phyloP scores from a whole-genome alignment of 1,140 invertebrate species.

The Brachionus rubens region DNA sequence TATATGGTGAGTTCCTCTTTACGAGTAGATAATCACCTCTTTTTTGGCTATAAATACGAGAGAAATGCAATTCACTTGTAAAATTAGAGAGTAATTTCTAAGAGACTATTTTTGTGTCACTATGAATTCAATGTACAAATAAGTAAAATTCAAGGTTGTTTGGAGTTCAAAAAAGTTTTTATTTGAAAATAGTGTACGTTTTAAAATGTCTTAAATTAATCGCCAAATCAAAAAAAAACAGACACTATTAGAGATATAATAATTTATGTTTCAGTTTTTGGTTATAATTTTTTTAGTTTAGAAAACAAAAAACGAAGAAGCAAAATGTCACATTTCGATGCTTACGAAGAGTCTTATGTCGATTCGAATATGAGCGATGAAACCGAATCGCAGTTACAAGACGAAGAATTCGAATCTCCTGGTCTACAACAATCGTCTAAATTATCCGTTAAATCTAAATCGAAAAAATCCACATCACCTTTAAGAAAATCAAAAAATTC shows the following conservation, averaged over 20 bases:
- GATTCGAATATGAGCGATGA: not conserved
- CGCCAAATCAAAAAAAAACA: not conserved
- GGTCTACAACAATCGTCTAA: not conserved
- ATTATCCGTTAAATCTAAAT: not conserved
- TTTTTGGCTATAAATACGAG: too few species aligned
- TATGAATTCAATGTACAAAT: too few species aligned
- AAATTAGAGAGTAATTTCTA: too few species aligned
- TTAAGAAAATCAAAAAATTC: not conserved
- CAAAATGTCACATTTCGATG: not conserved
- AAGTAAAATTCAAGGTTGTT: not conserved
- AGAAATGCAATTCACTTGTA: too few species aligned
- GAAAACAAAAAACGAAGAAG: too few species aligned
- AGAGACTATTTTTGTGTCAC: too few species aligned
- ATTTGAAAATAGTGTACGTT: slow-evolving; percentile 10
- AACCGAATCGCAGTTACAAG: not conserved
- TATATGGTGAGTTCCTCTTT: too few species aligned
- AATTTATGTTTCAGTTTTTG: too few species aligned
- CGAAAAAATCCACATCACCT: not conserved
- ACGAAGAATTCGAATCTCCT: not conserved
- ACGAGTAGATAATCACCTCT: too few species aligned
- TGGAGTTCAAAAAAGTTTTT: slow-evolving; percentile 14
- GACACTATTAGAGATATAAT: too few species aligned
- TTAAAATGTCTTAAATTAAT: too few species aligned
- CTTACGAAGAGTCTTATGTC: not conserved
- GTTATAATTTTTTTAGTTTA: too few species aligned